These are phyloP conservation scores for Megaptera novaeangliae DNA, from an alignment of 2,113 vertebrate species.

Conservation along the genomic window DNA sequence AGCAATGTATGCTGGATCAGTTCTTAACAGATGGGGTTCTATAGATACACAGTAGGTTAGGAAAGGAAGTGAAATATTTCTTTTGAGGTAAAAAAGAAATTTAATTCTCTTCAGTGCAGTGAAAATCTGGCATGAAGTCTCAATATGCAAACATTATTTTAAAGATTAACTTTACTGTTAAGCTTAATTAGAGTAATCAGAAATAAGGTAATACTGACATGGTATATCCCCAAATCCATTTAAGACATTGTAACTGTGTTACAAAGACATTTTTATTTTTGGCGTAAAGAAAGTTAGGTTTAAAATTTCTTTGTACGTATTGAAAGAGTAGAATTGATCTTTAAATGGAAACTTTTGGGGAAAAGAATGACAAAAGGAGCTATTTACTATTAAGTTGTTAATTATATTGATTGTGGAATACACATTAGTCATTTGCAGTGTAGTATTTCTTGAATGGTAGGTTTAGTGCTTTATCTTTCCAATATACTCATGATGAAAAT, in stretches of 20 bases:
- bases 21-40: conserved; percentile 84
- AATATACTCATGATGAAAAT: neutral
- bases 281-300: conserved; percentile 8
- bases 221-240: conserved; percentile 69
- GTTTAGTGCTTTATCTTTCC: conserved; percentile 1
- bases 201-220: conserved; percentile 41
- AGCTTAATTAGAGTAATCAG: conserved; percentile 8
- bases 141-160: neutral
- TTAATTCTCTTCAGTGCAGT: conserved; percentile 35
- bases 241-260: conserved; percentile 63
- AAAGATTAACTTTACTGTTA: conserved; percentile 1
- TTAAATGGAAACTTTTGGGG: neutral
- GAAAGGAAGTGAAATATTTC: conserved; percentile 60
- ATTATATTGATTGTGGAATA: neutral
- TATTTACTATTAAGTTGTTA: conserved; percentile 27
- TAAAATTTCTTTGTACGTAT: neutral
- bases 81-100: conserved; percentile 42
- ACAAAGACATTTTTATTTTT: conserved; percentile 59
- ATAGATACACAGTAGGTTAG: conserved; percentile 60
- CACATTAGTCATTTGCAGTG: neutral
- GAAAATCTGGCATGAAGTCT: conserved; percentile 34
- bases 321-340: neutral
- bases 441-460: neutral
- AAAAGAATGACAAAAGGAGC: neutral
- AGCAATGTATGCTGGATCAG: conserved; percentile 85